Percentiles rank a stretch among this genome's conserved stretches.
phyloP scores from a whole-genome alignment of 2,888 invertebrate species.

The Mechanitis messenoides region DNA sequence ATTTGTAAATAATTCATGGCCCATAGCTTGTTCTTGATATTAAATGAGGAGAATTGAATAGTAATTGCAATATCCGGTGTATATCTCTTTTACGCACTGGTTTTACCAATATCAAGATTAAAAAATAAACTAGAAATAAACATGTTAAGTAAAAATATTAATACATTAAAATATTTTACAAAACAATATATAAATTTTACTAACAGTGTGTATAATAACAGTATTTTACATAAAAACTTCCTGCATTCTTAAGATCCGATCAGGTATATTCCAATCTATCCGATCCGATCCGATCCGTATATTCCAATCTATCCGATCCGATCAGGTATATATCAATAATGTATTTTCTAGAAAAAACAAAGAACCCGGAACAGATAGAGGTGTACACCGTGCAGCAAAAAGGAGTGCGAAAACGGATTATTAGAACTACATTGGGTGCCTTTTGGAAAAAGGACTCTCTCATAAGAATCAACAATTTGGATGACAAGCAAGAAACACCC shows the following conservation, averaged over 20 bases:
- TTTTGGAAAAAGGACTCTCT: constrained; percentile 83
- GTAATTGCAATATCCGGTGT: constrained; percentile 22
- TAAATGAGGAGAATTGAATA: constrained; percentile 24
- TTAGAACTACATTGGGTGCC: constrained; percentile 78
- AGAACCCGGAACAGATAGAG: constrained; percentile 83
- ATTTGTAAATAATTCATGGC: constrained; percentile 55
- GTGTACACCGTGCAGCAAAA: constrained; percentile 79
- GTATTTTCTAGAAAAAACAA: constrained; percentile 79
- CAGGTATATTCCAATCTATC: constrained; percentile 11
- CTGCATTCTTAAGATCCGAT: constrained; percentile 6
- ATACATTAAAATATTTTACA: constrained; percentile 3
- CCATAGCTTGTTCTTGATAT: constrained; percentile 22
- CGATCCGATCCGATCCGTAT: constrained; percentile 3
- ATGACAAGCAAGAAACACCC: constrained; percentile 81
- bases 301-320: constrained; percentile 12
- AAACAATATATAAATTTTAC: neutral
- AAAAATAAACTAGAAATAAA: neutral
- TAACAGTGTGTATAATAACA: neutral
- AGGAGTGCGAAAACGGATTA: constrained; percentile 78
- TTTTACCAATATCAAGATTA: constrained; percentile 5
- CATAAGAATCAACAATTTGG: constrained; percentile 83
- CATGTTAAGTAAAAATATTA: neutral
- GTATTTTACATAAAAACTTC: constrained; percentile 7
- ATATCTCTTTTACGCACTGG: constrained; percentile 8
- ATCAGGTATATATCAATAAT: constrained; percentile 7